Conservation (phyloP, 2,797 vertebrate genomes). For the Trichosurus vulpecula region DNA sequence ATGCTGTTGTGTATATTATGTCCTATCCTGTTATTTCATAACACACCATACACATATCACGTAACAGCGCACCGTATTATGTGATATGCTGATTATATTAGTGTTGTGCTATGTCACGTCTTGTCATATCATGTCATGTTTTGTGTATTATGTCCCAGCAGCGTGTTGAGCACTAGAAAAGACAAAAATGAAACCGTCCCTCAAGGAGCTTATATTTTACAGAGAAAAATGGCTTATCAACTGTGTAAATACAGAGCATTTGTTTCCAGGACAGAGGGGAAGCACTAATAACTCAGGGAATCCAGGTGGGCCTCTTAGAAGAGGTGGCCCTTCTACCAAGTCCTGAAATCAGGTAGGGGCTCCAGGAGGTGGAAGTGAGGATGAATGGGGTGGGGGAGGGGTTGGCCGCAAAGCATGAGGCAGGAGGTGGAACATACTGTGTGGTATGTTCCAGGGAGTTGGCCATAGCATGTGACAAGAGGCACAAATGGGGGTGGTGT, state of each 20-base stretch:
- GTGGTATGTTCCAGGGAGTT: neutral
- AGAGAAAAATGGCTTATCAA: neutral
- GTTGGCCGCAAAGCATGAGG: neutral
- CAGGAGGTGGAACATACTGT: rapidly evolving
- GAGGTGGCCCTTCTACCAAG: neutral
- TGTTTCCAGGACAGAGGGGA: neutral
- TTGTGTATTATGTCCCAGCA: neutral
- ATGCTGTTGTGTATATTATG: no score
- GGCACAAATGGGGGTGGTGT: neutral
- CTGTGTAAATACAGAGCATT: neutral
- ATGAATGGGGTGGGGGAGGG: neutral
- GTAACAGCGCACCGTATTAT: neutral
- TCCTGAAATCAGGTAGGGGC: neutral
- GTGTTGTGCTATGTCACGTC: neutral
- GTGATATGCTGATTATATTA: neutral
- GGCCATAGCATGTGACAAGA: neutral
- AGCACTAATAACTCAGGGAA: neutral
- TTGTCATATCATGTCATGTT: neutral
- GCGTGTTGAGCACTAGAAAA: neutral
- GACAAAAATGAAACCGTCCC: neutral
- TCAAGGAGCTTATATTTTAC: neutral
- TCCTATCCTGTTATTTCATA: neutral
- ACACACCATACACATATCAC: neutral
- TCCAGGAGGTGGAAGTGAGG: neutral
- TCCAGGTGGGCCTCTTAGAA: neutral